Conservation (phyloP, 2,113 vertebrate genomes). For the Hippocampus barbouri region DNA sequence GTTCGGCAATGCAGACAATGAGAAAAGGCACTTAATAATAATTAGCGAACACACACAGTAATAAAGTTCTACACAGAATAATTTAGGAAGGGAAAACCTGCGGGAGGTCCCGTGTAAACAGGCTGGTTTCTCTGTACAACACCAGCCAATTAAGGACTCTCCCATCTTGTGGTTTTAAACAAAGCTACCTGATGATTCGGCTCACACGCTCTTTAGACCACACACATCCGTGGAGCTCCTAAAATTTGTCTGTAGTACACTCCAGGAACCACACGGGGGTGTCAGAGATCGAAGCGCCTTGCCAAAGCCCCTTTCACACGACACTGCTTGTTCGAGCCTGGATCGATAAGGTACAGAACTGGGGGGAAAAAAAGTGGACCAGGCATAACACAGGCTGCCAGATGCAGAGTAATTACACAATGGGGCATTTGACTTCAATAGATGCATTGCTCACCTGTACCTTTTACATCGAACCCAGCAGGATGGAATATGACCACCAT, state of each 20-base stretch:
- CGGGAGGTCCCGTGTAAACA: constrained; percentile 79
- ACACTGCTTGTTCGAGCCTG: not conserved
- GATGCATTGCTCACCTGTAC: too few species aligned
- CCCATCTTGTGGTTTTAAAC: constrained; percentile 15
- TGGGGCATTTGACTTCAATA: too few species aligned
- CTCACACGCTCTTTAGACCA: constrained; percentile 46
- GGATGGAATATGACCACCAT: too few species aligned
- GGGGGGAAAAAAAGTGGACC: too few species aligned
- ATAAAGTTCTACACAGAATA: constrained; percentile 11
- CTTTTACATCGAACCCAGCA: too few species aligned
- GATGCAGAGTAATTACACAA: too few species aligned
- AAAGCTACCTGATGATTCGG: constrained; percentile 40
- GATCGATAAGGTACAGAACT: too few species aligned
- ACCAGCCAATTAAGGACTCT: constrained; percentile 74
- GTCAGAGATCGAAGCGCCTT: constrained; percentile 10
- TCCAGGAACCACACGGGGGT: constrained; percentile 59
- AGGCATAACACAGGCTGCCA: too few species aligned
- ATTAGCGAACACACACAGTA: constrained; percentile 59
- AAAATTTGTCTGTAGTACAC: constrained; percentile 76
- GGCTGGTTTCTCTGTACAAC: constrained; percentile 97
- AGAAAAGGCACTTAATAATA: constrained; percentile 81
- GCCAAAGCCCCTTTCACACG: not conserved
- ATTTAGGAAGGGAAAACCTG: constrained; percentile 43
- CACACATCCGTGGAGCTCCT: constrained; percentile 46
- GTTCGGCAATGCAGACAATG: constrained; percentile 17